Base-by-base conservation (phyloP, 2,113 vertebrate genomes). In the Ictidomys tridecemlineatus region DNA sequence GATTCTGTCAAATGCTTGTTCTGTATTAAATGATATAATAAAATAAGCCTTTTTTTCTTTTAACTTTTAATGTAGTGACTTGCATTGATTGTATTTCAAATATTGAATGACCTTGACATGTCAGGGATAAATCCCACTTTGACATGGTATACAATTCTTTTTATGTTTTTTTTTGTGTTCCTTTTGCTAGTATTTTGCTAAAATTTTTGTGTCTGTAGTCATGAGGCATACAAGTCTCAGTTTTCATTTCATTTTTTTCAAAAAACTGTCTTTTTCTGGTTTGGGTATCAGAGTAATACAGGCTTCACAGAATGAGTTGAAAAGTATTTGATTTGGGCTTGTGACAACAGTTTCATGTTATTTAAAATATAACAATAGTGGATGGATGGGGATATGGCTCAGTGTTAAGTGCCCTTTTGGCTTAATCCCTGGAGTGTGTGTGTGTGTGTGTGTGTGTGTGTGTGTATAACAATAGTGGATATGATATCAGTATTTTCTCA, bases 261-360 rank as follows among this genome's bases (percentile, higher is more conserved):
- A 39, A 82, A 45, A 91, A 78, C n/a, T 48, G 5, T 67, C 32
- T 69, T 94, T 58, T 94, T 72, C 42, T 61, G 26, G 32, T 69
- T 94, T 76, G 51, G 51, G 30, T 42, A 77, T 85, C n/a, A 56
- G 34, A 94, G n/a, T 82, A 84, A 85, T 24, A 45, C 10, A 63
- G 63, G n/a, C 63, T 84, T 94, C 28, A 56, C 32, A 77, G 61
- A 90, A 65, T 58, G 74, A 67, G 17, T 73, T 96, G 30, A 94
- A 24, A 91, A 73, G 39, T 91, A 45, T 88, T 91, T 88, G 48
- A 95, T 89, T 94, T 96, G 79, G 58, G 56, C 28, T 72, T 70
- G 61, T 73, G 30, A 76, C n/a, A 70, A 67, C 58, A 84, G 65
- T 90, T 69, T 84, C 79, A 67, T 77, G n/a, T 42, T 16, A 80